These are phyloP conservation scores for Todiramphus saurophagus DNA, from an alignment of 2,113 vertebrate species.

Conservation along the genomic window DNA sequence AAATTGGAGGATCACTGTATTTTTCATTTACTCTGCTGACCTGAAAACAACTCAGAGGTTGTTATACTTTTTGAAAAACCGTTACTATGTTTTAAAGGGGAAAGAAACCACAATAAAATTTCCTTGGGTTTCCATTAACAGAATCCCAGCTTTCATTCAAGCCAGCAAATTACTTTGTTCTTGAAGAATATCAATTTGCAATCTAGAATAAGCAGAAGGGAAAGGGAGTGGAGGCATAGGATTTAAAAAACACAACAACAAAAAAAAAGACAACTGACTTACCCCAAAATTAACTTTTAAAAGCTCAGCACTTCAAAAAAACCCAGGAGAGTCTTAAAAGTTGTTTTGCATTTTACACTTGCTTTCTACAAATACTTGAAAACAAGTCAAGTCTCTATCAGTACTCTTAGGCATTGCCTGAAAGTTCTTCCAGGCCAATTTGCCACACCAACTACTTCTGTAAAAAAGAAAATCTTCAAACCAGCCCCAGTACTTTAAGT, in stretches of 20 bases:
- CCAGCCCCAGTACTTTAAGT: background rate
- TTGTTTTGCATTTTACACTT: background rate
- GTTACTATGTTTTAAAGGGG: background rate
- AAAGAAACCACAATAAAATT: background rate
- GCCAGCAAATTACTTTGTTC: background rate
- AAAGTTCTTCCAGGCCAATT: background rate
- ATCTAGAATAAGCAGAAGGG: background rate
- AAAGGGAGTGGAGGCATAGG: accelerated
- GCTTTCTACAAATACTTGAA: background rate
- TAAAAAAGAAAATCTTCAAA: background rate
- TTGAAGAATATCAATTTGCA: background rate
- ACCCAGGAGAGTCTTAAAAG: background rate
- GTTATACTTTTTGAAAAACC: background rate
- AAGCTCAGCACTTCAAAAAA: background rate
- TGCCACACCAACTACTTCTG: background rate
- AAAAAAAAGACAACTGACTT: background rate
- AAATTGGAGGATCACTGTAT: background rate
- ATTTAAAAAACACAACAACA: background rate
- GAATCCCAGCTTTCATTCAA: background rate
- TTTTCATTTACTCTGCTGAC: background rate
- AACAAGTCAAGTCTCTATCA: background rate
- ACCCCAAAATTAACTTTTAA: background rate
- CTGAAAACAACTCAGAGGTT: background rate
- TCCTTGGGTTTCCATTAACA: background rate
- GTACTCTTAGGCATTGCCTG: background rate